Evolutionary conservation across 2,113 vertebrate genomes (phyloP).

Genomic region (Rallus limicola): DNA sequence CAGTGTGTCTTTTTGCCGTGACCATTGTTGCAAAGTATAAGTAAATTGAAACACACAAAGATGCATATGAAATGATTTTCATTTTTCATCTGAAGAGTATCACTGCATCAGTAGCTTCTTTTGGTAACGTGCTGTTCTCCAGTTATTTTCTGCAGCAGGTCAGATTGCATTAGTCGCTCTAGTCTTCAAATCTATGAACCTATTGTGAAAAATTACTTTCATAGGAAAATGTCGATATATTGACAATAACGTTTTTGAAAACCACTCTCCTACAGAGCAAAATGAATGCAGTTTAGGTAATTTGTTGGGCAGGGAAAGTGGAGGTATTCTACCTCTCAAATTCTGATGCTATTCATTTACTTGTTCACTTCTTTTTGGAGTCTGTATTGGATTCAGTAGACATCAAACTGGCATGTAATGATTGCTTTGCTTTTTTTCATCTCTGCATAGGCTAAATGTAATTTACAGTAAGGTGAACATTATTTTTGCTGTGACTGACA

Average conservation of each 20-base stretch:
- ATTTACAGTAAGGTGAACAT: not conserved
- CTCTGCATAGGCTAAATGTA: not conserved
- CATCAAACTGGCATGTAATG: not conserved
- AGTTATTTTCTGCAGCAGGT: not conserved
- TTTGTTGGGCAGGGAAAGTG: not conserved
- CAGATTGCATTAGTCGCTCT: not conserved
- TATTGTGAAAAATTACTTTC: not conserved
- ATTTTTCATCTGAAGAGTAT: not conserved
- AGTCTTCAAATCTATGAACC: not conserved
- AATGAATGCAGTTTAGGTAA: not conserved
- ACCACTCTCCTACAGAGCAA: not conserved
- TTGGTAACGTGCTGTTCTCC: not conserved
- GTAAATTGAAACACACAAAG: not conserved
- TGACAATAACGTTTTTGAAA: not conserved
- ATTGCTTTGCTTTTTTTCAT: not conserved
- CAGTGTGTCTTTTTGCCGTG: not conserved
- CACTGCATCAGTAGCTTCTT: not conserved
- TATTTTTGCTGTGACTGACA: not conserved
- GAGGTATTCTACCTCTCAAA: not conserved
- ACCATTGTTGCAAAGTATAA: not conserved
- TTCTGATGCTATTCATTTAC: not conserved
- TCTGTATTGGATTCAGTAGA: not conserved
- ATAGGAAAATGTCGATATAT: not conserved
- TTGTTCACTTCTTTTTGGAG: not conserved
- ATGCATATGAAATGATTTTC: not conserved